Evolutionary conservation across 2,113 vertebrate genomes (phyloP).

Genomic region (Ophthalmolycus amberensis): DNA sequence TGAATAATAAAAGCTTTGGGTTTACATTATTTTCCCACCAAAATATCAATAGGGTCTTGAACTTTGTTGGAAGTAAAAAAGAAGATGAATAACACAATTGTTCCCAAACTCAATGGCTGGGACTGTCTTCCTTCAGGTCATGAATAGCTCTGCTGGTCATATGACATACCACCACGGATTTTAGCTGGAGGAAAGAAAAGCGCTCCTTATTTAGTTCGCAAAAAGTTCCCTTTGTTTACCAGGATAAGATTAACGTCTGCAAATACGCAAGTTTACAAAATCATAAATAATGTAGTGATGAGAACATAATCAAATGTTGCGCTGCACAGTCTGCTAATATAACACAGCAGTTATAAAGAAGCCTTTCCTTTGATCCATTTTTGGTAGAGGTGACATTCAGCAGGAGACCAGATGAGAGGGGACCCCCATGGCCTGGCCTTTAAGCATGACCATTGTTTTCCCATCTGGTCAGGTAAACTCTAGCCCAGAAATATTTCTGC

Average conservation of each 20-base stretch:
- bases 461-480: conserved; percentile 73
- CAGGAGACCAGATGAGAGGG: conserved; percentile 70
- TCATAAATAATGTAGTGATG: not conserved
- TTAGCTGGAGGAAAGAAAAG: conserved; percentile 15
- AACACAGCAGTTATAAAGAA: conserved; percentile 13
- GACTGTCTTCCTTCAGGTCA: conserved; percentile 20
- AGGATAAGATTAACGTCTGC: not conserved
- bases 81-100: conserved; percentile 49
- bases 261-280: not conserved
- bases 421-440: conserved; percentile 71
- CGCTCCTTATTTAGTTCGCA: not conserved
- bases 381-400: conserved; percentile 82
- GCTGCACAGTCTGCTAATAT: conserved; percentile 9
- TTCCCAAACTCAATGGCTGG: conserved; percentile 17
- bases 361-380: conserved; percentile 58
- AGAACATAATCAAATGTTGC: not conserved
- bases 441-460: conserved; percentile 73
- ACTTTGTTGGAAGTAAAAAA: not conserved
- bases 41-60: not conserved
- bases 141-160: conserved; percentile 37
- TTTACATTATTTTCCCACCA: not conserved
- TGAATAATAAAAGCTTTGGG: not conserved
- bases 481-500: conserved; percentile 61
- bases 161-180: conserved; percentile 17
- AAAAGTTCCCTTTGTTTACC: not conserved